Conservation (phyloP, 2,797 vertebrate species). For the Emydoidea blandingii region DNA sequence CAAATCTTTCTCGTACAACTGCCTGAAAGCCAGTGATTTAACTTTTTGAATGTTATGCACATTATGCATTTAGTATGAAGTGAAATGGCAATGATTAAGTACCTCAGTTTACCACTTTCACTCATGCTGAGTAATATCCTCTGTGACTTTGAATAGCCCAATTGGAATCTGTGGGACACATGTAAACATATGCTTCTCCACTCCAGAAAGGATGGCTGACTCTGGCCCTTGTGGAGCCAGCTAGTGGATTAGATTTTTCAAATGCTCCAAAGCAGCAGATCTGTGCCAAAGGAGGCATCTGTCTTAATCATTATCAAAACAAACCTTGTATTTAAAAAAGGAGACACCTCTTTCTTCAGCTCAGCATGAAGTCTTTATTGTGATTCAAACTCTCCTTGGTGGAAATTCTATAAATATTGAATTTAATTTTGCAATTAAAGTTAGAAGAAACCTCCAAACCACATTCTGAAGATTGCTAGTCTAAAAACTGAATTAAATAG, state of each 20-base stretch:
- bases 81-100: not conserved
- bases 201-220: not conserved
- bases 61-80: not conserved
- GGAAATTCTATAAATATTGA: not conserved
- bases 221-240: not conserved
- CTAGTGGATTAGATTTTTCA: not conserved
- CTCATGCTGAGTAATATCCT: not conserved
- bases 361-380: not conserved
- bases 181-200: not conserved
- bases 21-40: slow-evolving; percentile 10
- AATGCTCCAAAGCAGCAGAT: not conserved
- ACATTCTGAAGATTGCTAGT: not conserved
- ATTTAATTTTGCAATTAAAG: not conserved
- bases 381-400: not conserved
- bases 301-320: not conserved
- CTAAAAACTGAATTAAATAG: not conserved
- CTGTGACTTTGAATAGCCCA: not conserved
- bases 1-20: not conserved
- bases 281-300: slow-evolving; percentile 1
- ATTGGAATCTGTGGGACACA: not conserved
- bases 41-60: not conserved
- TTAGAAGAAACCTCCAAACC: not conserved
- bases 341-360: not conserved
- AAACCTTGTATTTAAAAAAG: not conserved
- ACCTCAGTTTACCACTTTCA: not conserved